Evolutionary conservation across 2,113 vertebrate species (phyloP), one percentile per base, ranked within the genome.

Genomic region (Oreochromis aureus): DNA sequence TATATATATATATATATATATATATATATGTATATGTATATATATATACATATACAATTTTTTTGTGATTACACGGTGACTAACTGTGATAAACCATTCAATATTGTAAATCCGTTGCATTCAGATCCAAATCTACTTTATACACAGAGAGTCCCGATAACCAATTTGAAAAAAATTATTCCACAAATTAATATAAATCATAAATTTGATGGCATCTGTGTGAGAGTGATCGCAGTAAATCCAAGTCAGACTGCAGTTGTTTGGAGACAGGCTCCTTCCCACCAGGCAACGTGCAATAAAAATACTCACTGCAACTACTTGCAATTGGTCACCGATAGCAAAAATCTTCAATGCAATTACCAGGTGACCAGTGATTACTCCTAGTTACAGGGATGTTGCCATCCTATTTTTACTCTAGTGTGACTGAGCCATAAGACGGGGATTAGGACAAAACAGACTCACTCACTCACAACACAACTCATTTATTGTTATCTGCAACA

Each of bases 371-470:
- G 36, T 15, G 16, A 76, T 48, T 76, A 30, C 19, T 48, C 44
- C 10, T 48, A 30, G 41, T 30, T 6, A 18, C 24, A 76, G 24
- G 27, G 71, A 48, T 48, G 16, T 30, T 48, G 44, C 44, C 71
- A 48, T 48, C 24, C 44, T 76, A 30, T 30, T 76, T 48, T 30
- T 5, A 71, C 66, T 71, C 7, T 16, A 48, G 24, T 76, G 71
- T 30, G 24, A 76, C 3, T 76, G 24, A 48, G 24, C 44, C 10
- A 76, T 48, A 0, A 76, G 4, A 19, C 6, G 0, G 41, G 41
- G 22, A 30, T 5, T 51, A 5, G 2, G 71, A 48, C 36, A 41
- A 41, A 24, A 41, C 63, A 69, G 63, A 32, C 32, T 32, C 32
- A 32, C 18, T 18, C 39, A 46, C 22, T 76, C 69, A 48, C 34